Conservation (phyloP, 2,113 vertebrate species). For the Gopherus flavomarginatus region DNA sequence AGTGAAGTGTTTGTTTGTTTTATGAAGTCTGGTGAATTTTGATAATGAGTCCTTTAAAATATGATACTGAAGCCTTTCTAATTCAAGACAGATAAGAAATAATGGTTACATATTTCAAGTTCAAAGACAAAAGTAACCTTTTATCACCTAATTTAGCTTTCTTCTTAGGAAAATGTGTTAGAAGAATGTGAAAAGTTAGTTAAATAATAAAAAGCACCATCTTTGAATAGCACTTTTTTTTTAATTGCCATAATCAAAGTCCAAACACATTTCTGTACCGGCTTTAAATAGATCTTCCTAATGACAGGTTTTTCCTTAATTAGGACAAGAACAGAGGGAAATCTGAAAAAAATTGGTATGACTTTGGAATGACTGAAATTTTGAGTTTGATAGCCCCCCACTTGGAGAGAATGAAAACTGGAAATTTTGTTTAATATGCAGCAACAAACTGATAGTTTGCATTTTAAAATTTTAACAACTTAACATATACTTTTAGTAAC, state of each 20-base stretch:
- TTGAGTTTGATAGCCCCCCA: constrained; percentile 19
- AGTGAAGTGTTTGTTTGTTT: constrained; percentile 69
- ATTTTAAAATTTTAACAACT: constrained; percentile 61
- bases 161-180: constrained; percentile 60
- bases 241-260: constrained; percentile 77
- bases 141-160: constrained; percentile 76
- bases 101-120: constrained; percentile 74
- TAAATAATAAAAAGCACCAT: constrained; percentile 66
- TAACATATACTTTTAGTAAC: constrained; percentile 53
- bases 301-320: constrained; percentile 59
- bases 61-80: constrained; percentile 63
- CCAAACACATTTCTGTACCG: constrained; percentile 63
- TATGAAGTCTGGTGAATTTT: constrained; percentile 73
- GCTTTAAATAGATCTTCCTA: constrained; percentile 58
- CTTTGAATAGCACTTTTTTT: constrained; percentile 56
- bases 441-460: constrained; percentile 21
- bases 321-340: constrained; percentile 16
- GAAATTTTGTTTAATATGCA: not conserved
- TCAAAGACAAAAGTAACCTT: constrained; percentile 79
- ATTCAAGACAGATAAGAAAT: constrained; percentile 74
- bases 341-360: not conserved
- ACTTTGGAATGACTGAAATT: constrained; percentile 4
- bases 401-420: not conserved
- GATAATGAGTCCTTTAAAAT: constrained; percentile 76
- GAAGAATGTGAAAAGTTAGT: constrained; percentile 72